Base-by-base conservation (phyloP, 2,888 invertebrate species). In the Allacma fusca region DNA sequence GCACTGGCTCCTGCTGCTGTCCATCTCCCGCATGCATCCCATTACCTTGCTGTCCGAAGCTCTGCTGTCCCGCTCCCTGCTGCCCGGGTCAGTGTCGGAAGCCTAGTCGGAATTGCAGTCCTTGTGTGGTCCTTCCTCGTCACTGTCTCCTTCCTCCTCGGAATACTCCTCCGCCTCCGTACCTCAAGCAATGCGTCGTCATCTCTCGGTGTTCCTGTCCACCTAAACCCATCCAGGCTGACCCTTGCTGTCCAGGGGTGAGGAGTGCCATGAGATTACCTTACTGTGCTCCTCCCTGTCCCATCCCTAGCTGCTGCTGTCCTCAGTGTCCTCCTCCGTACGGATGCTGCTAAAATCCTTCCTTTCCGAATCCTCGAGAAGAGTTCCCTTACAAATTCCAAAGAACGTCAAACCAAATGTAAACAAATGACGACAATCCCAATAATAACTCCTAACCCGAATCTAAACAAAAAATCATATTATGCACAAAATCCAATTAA, bases 151-250 rank as follows among this genome's bases (percentile, higher is more conserved):
- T 70, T 16, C 50, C 50, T n/a, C 73, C 73, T 24, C 62, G 16
- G 0, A 59, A 73, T 62, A 19, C 24, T 24, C 9, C 2, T 1
- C 44, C 23, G 5, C 70, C 70, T 1, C 24, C 24, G 19, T 50
- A 16, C 40, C 65, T 40, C 29, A 74, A 64, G 26, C 64, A 43
- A 19, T 74, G 74, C 62, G 65, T 74, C 9, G 74, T 74, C 1
- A 74, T 74, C 43, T 74, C 74, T 26, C 34, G 65, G 23, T 74
- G 74, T 26, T 16, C 26, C 21, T 74, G 74, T 43, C 74, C 74
- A 1, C 24, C 65, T 5, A 74, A 65, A n/a, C 74, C 74, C 19
- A 26, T 44, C 9, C 9, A 62, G 12, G 23, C 74, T 4, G 74
- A 74, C 43, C 74, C 74, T 26, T 64, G 74, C 23, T n/a, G 34